Percentiles rank a stretch among this genome's conserved stretches.
Evolutionary conservation across 2,888 invertebrate genomes (phyloP).

Genomic region (Epinotia brunnichana): DNA sequence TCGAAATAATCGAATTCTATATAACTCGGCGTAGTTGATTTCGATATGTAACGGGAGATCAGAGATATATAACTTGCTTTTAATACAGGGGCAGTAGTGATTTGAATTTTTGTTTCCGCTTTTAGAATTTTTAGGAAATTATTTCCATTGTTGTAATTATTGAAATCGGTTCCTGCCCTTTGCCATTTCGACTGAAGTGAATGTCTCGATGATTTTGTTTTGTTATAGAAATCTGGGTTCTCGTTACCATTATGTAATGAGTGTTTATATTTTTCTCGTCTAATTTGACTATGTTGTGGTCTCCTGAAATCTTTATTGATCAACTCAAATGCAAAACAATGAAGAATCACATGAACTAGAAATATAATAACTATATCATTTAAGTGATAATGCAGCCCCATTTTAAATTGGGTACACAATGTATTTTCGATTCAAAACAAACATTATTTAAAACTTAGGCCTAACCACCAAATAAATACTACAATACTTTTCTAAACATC

Average conservation of each 20-base stretch:
- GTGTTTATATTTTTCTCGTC: neutral
- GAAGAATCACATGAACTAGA: neutral
- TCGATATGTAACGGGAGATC: neutral
- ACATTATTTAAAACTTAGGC: slow-evolving; percentile 11
- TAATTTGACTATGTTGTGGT: neutral
- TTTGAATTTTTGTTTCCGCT: slow-evolving; percentile 55
- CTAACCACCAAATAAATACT: neutral
- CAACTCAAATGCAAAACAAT: slow-evolving; percentile 12
- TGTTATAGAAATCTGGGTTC: neutral
- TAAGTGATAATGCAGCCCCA: slow-evolving; percentile 3
- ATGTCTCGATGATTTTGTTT: slow-evolving; percentile 21
- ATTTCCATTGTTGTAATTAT: slow-evolving; percentile 69
- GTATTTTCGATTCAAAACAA: neutral
- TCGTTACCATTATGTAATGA: neutral
- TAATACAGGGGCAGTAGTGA: slow-evolving; percentile 46
- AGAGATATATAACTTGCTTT: neutral
- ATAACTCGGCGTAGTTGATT: slow-evolving; percentile 62
- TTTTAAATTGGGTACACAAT: neutral
- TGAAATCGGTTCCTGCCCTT: slow-evolving; percentile 61
- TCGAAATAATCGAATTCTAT: slow-evolving; percentile 77
- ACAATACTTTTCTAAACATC: neutral
- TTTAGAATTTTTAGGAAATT: slow-evolving; percentile 69
- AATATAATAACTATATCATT: slow-evolving; percentile 15
- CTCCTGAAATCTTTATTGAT: neutral
- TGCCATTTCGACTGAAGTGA: slow-evolving; percentile 56